A percentile compares a stretch with the other conserved stretches of the same genome.
These are phyloP conservation scores for Thripadectes ignobilis DNA, from an alignment of 2,797 vertebrate genomes.

Conservation along the genomic window DNA sequence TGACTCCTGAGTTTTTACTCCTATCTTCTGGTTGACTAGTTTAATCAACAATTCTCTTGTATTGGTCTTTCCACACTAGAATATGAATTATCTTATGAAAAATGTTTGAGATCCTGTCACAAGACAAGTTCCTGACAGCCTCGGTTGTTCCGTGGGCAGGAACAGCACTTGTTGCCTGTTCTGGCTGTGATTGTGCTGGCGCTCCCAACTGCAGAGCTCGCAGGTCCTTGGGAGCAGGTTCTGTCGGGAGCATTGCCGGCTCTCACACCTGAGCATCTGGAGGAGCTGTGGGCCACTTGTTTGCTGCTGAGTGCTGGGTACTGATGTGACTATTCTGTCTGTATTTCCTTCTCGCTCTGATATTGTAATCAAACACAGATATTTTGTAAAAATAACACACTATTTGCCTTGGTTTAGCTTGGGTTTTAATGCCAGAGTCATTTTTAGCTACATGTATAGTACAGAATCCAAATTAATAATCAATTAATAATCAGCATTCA, in stretches of 20 bases:
- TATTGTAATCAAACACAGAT: background rate
- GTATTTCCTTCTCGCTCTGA: background rate
- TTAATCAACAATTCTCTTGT: background rate
- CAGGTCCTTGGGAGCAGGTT: background rate
- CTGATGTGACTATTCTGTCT: background rate
- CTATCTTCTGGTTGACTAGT: background rate
- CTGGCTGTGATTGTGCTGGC: background rate
- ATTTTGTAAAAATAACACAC: background rate
- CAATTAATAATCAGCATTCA: conserved; percentile 38
- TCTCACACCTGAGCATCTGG: background rate
- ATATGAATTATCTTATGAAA: background rate
- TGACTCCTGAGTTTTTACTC: background rate
- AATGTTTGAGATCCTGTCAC: background rate
- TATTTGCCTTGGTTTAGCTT: background rate
- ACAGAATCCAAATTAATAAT: conserved; percentile 37
- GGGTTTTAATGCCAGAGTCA: conserved; percentile 28
- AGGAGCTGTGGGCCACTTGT: background rate
- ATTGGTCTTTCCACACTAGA: background rate
- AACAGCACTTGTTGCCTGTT: background rate
- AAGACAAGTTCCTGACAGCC: background rate
- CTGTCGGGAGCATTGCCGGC: fast-evolving
- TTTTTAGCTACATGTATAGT: conserved; percentile 8
- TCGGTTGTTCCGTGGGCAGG: background rate
- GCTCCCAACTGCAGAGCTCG: background rate
- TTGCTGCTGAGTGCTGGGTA: background rate